Evolutionary conservation across 2,113 vertebrate genomes (phyloP), one percentile per base, ranked within the genome.

Genomic region (Galemys pyrenaicus): DNA sequence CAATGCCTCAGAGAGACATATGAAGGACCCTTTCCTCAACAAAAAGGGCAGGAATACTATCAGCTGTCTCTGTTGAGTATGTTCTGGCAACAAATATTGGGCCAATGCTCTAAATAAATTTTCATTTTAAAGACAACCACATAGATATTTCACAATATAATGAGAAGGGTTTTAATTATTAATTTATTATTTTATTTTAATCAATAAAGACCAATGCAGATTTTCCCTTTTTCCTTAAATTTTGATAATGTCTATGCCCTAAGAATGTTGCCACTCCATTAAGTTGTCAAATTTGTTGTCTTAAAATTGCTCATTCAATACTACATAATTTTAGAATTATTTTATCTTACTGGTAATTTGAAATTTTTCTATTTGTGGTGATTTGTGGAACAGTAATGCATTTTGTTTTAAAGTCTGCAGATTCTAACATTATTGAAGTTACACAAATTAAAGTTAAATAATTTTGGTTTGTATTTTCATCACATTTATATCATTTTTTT

Each of bases 121-220:
- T 84, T 83, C 41, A 39, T 91, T 94, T 83, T 37, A 54, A 70
- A 83, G 80, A 95, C 64, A 95, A 93, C 64, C 79, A 75, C 51
- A 82, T 83, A 9, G 44, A 49, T n/a, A 87, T 91, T 96, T 93
- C 70, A 84, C 24, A 75, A 46, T 39, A 80, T n/a, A 60, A 22
- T 58, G 24, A 71, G 35, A 82, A 87, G 10, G 19, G 15, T 87
- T 94, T 65, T 16, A 54, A 71, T 44, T 20, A n/a, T 51, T 71
- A 77, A 68, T 39, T 51, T 28, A 44, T n/a, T n/a, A n/a, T n/a
- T n/a, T 51, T 73, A 19, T 65, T 86, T 91, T 56, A 44, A 44
- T 73, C 8, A 22, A 79, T 17, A 56, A n/a, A 64, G 37, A 56
- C 5, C 19, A 88, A 49, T 70, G 64, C 16, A 89, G 32, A 46